These are phyloP conservation scores for Acanthococcus lagerstroemiae DNA, from an alignment of 2,888 invertebrate genomes.

Conservation along the genomic window DNA sequence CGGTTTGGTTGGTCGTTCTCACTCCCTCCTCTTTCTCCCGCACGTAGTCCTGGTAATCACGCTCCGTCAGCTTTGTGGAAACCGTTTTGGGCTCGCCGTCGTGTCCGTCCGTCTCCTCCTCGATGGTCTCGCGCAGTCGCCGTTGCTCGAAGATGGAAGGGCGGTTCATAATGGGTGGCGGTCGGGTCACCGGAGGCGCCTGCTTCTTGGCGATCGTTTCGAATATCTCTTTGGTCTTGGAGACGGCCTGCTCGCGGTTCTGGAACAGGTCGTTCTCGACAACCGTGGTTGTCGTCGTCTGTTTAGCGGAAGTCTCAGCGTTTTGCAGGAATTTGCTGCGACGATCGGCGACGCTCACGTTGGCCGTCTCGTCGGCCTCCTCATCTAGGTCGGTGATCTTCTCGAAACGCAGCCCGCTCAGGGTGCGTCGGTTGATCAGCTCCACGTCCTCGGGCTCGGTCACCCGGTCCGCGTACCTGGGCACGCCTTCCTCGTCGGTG, in stretches of 20 bases:
- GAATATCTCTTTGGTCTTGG: slow-evolving; percentile 56
- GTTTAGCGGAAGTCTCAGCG: slow-evolving; percentile 35
- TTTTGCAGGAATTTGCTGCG: slow-evolving; percentile 47
- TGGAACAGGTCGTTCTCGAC: slow-evolving; percentile 2
- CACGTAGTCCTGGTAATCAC: background rate
- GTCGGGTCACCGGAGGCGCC: background rate
- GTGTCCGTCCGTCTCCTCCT: background rate
- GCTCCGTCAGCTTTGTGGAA: background rate
- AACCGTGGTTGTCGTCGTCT: slow-evolving; percentile 34
- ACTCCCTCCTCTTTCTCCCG: background rate
- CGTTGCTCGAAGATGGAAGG: background rate
- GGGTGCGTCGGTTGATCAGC: slow-evolving; percentile 16
- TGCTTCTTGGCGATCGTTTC: slow-evolving; percentile 50
- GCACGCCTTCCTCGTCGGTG: slow-evolving; percentile 46
- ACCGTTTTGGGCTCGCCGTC: background rate
- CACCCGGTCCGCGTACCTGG: slow-evolving; percentile 60
- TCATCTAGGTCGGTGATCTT: slow-evolving; percentile 37
- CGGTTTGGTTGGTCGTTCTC: no score
- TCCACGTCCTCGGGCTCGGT: slow-evolving; percentile 60
- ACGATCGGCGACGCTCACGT: slow-evolving; percentile 50
- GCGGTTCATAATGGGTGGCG: background rate
- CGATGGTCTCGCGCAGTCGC: background rate
- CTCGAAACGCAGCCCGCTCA: slow-evolving; percentile 7
- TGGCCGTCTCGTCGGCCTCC: slow-evolving; percentile 6
- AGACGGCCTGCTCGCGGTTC: slow-evolving; percentile 34